Percentiles rank a stretch among this genome's conserved stretches.
phyloP scores from a whole-genome alignment of 35 echinoderm and acorn worm genomes.

The Apostichopus japonicus region DNA sequence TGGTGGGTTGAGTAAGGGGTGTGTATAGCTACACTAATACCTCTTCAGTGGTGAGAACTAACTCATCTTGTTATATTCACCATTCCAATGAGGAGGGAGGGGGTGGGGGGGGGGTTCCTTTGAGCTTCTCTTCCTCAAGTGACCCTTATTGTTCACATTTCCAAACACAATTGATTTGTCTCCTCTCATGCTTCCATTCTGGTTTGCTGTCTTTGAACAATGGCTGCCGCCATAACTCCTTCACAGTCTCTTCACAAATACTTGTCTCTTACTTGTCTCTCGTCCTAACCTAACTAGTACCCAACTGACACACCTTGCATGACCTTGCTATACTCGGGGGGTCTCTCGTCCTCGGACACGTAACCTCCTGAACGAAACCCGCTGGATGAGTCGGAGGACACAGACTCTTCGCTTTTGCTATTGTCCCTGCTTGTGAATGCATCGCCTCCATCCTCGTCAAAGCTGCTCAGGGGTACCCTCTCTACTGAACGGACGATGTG shows the following conservation, averaged over 20 bases:
- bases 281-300: background rate
- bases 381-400: slow-evolving; percentile 94
- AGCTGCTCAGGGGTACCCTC: slow-evolving; percentile 23
- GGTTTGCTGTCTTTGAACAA: background rate
- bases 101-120: too few species aligned
- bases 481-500: background rate
- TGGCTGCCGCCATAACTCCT: too few species aligned
- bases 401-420: slow-evolving; percentile 96
- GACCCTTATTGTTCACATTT: background rate
- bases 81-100: too few species aligned
- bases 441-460: slow-evolving; percentile 22
- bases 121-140: too few species aligned
- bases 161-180: background rate
- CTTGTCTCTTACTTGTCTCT: too few species aligned
- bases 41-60: too few species aligned
- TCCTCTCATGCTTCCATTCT: too few species aligned
- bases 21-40: too few species aligned
- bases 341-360: slow-evolving; percentile 78
- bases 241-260: too few species aligned
- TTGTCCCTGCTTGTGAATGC: slow-evolving; percentile 67
- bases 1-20: too few species aligned
- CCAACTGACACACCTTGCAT: slow-evolving; percentile 60
- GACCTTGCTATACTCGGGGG: slow-evolving; percentile 92
- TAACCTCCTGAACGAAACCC: slow-evolving; percentile 94
- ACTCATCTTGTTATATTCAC: too few species aligned